Evolutionary conservation across 2,797 vertebrate species (phyloP).

Genomic region (Champsocephalus esox): DNA sequence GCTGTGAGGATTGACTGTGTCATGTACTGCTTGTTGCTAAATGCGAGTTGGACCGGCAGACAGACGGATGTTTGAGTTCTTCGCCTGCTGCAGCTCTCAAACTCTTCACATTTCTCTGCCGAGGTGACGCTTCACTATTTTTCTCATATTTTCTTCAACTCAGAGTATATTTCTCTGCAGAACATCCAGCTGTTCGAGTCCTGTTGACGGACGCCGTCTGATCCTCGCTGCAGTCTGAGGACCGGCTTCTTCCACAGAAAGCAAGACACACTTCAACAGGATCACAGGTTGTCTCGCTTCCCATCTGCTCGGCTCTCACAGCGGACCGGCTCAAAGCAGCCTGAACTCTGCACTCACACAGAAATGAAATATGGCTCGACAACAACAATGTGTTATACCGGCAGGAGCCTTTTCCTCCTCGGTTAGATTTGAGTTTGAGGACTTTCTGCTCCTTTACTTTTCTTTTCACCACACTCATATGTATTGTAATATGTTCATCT

Average conservation of each 20-base stretch:
- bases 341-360: conserved; percentile 2
- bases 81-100: conserved; percentile 34
- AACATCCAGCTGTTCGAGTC: conserved; percentile 7
- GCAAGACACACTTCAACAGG: not conserved
- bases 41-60: not conserved
- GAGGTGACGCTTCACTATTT: conserved; percentile 7
- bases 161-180: not conserved
- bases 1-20: no score
- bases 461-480: not conserved
- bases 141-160: conserved; percentile 21
- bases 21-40: not conserved
- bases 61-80: conserved; percentile 22
- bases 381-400: conserved; percentile 15
- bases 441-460: conserved; percentile 24
- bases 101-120: conserved; percentile 15
- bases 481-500: conserved; percentile 11
- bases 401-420: not conserved
- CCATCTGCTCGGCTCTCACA: conserved; percentile 2
- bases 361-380: conserved; percentile 15
- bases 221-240: conserved; percentile 2
- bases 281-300: not conserved
- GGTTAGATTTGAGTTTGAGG: conserved; percentile 12
- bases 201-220: not conserved
- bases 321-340: conserved; percentile 10
- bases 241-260: not conserved